phyloP scores from a whole-genome alignment of 2,888 invertebrate species.

The Epinotia demarniana region DNA sequence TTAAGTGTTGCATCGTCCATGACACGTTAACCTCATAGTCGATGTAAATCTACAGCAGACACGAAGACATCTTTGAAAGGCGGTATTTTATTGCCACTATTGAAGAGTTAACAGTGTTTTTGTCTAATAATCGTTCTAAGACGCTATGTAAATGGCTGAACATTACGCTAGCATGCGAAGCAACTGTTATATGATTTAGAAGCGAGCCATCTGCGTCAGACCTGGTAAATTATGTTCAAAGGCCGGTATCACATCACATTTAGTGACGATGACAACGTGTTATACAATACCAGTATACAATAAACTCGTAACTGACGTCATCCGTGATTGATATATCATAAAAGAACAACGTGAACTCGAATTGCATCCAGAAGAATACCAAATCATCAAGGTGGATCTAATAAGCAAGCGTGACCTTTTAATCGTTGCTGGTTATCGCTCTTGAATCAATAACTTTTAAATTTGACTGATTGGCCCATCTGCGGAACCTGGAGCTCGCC shows the following conservation, averaged over 20 bases:
- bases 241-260: slow-evolving; percentile 44
- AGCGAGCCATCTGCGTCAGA: slow-evolving; percentile 60
- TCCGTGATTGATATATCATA: slow-evolving; percentile 12
- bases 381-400: slow-evolving; percentile 10
- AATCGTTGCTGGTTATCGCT: slow-evolving; percentile 12
- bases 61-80: slow-evolving; percentile 16
- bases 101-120: slow-evolving; percentile 12
- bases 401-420: slow-evolving; percentile 10
- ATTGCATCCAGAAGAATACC: background rate
- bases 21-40: slow-evolving; percentile 20
- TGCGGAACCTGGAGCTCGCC: background rate
- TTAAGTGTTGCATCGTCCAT: background rate
- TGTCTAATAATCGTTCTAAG: slow-evolving; percentile 23
- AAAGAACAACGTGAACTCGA: slow-evolving; percentile 12
- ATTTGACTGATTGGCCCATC: slow-evolving; percentile 7
- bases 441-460: slow-evolving; percentile 18
- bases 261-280: slow-evolving; percentile 16
- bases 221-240: slow-evolving; percentile 49
- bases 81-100: slow-evolving; percentile 16
- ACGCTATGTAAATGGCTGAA: slow-evolving; percentile 15
- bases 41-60: slow-evolving; percentile 13
- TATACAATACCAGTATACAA: slow-evolving; percentile 16
- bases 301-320: slow-evolving; percentile 11
- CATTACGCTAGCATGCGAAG: slow-evolving; percentile 46
- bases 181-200: slow-evolving; percentile 51